Conservation (phyloP, 2,888 invertebrate genomes). For the Sericinus montela region DNA sequence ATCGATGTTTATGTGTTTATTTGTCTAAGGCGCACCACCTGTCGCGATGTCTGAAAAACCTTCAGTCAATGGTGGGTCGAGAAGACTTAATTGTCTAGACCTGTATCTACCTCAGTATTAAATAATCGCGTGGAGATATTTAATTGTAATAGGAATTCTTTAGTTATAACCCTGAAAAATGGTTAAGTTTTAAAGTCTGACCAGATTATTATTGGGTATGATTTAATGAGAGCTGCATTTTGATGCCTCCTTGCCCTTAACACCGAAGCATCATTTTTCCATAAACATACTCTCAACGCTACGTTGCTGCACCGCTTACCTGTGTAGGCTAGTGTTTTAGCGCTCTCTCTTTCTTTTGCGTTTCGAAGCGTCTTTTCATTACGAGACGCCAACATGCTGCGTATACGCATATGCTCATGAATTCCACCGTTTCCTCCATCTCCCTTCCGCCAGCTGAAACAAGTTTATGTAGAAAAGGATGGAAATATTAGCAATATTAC, state of each 20-base stretch:
- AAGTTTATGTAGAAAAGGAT: conserved; percentile 44
- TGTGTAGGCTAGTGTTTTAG: conserved; percentile 43
- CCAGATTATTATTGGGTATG: no score
- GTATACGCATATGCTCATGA: conserved; percentile 51
- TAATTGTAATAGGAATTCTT: no score
- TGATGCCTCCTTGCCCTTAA: conserved; percentile 49
- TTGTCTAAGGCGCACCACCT: no score
- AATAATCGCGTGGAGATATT: no score
- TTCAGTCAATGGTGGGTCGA: no score
- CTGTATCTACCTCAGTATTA: no score
- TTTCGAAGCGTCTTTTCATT: conserved; percentile 32
- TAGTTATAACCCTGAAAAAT: no score
- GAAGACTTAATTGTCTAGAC: no score
- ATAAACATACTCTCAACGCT: conserved; percentile 57
- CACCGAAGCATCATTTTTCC: conserved; percentile 65
- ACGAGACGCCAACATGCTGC: conserved; percentile 48
- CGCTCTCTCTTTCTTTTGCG: conserved; percentile 38
- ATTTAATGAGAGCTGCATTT: no score
- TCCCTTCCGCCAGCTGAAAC: conserved; percentile 35
- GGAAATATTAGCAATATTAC: conserved; percentile 66
- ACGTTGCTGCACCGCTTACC: conserved; percentile 57
- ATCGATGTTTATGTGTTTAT: no score
- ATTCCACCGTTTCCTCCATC: conserved; percentile 57
- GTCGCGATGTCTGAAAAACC: no score
- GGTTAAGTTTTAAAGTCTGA: no score